Evolutionary conservation across 2,888 invertebrate genomes (phyloP).

Genomic region (Desoria tigrina): DNA sequence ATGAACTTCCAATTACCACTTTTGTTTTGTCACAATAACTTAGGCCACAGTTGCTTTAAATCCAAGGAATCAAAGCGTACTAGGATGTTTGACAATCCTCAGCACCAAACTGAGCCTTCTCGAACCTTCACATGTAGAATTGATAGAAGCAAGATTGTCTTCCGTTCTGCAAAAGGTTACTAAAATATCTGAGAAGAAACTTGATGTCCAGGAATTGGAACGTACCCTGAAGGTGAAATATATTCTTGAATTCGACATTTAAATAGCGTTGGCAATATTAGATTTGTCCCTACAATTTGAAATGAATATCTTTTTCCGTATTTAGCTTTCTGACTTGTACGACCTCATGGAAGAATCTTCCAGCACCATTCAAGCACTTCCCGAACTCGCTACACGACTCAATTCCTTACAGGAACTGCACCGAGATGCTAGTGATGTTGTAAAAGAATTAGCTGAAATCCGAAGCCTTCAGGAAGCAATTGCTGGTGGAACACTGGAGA

Average conservation of each 20-base stretch:
- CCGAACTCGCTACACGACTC: slow-evolving; percentile 79
- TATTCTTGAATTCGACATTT: neutral
- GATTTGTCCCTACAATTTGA: neutral
- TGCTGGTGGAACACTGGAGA: slow-evolving; percentile 48
- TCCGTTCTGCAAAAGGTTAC: slow-evolving; percentile 77
- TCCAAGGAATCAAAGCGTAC: slow-evolving; percentile 60
- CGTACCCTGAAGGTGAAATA: slow-evolving; percentile 66
- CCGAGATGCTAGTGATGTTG: slow-evolving; percentile 58
- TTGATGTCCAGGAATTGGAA: slow-evolving; percentile 64
- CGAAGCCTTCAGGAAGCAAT: slow-evolving; percentile 51
- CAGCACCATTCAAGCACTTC: slow-evolving; percentile 73
- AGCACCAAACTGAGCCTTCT: slow-evolving; percentile 77
- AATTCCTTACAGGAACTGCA: slow-evolving; percentile 83
- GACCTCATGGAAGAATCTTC: slow-evolving; percentile 85
- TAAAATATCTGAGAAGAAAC: slow-evolving; percentile 66
- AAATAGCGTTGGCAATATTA: no score
- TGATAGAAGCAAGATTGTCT: slow-evolving; percentile 77
- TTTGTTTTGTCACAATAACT: slow-evolving; percentile 24
- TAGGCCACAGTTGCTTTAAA: slow-evolving; percentile 54
- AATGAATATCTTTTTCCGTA: slow-evolving; percentile 34
- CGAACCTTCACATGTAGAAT: slow-evolving; percentile 78
- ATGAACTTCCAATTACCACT: no score
- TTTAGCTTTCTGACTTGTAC: slow-evolving; percentile 78
- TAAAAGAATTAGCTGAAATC: slow-evolving; percentile 48
- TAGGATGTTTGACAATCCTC: slow-evolving; percentile 75